Conservation (phyloP, 2,888 invertebrate species). For the Fragum fragum region DNA sequence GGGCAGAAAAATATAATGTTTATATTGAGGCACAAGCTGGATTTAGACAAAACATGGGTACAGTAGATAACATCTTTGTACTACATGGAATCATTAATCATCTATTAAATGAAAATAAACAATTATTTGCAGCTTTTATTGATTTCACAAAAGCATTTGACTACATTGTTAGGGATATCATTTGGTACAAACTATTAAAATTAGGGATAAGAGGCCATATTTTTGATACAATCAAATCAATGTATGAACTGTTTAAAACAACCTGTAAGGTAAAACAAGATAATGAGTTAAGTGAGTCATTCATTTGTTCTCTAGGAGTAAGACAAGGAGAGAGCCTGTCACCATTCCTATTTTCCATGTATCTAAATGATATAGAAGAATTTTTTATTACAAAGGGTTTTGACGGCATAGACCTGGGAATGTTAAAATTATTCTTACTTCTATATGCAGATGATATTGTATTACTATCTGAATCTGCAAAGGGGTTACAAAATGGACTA, state of each 20-base stretch:
- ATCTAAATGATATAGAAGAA: conserved; percentile 25
- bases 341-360: conserved; percentile 29
- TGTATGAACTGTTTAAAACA: not conserved
- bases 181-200: conserved; percentile 21
- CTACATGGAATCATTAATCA: conserved; percentile 16
- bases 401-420: conserved; percentile 13
- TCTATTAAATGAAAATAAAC: conserved; percentile 3
- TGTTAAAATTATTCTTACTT: too few relatives aligned
- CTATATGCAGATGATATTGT: too few relatives aligned
- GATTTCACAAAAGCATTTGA: conserved; percentile 35
- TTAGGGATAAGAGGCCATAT: not conserved
- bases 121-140: conserved; percentile 17
- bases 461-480: not conserved
- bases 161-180: not conserved
- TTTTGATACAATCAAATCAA: not conserved
- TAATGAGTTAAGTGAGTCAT: not conserved
- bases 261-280: not conserved
- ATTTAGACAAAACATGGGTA: conserved; percentile 24
- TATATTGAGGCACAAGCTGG: conserved; percentile 20
- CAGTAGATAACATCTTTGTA: conserved; percentile 27
- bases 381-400: not conserved
- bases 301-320: conserved; percentile 14
- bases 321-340: conserved; percentile 34
- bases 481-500: not conserved
- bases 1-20: conserved; percentile 23